A percentile compares a stretch with the other conserved stretches of the same genome.
Conservation (phyloP, 2,888 invertebrate genomes). For the Drosophila diplacantha region DNA sequence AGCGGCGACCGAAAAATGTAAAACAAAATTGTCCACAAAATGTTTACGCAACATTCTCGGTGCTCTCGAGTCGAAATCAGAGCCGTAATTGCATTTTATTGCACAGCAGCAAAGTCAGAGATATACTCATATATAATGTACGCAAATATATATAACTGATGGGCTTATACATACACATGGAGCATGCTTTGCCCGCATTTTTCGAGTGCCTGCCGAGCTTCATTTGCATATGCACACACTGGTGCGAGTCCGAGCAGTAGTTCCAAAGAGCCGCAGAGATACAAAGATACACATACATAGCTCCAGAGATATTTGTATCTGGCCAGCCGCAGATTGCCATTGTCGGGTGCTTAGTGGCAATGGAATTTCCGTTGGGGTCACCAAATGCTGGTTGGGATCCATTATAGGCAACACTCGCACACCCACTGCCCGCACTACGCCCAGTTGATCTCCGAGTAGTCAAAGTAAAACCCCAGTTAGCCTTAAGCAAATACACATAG, state of each 20-base stretch:
- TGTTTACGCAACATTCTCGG: conserved; percentile 56
- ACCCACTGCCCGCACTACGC: background rate
- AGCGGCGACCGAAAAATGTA: conserved; percentile 34
- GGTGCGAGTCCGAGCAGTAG: conserved; percentile 8
- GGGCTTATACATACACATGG: conserved; percentile 17
- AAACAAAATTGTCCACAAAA: conserved; percentile 39
- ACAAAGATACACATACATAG: conserved; percentile 25
- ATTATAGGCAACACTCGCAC: conserved; percentile 3
- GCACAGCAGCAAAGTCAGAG: conserved; percentile 37
- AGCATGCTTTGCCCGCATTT: conserved; percentile 26
- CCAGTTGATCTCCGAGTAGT: conserved; percentile 3
- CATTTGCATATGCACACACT: conserved; percentile 58
- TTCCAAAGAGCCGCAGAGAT: conserved; percentile 14
- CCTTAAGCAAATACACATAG: conserved; percentile 8
- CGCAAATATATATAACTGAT: conserved; percentile 28
- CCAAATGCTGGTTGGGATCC: conserved; percentile 18
- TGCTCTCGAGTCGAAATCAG: conserved; percentile 21
- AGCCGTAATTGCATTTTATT: conserved; percentile 69
- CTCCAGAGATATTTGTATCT: conserved; percentile 31
- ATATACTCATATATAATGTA: conserved; percentile 32
- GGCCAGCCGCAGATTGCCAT: conserved; percentile 31
- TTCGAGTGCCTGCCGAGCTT: conserved; percentile 34
- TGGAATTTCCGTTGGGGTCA: conserved; percentile 30
- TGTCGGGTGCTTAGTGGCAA: conserved; percentile 34
- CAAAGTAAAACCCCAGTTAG: conserved; percentile 2